Conservation (phyloP, 2,113 vertebrate genomes). For the Hippocampus barbouri region DNA sequence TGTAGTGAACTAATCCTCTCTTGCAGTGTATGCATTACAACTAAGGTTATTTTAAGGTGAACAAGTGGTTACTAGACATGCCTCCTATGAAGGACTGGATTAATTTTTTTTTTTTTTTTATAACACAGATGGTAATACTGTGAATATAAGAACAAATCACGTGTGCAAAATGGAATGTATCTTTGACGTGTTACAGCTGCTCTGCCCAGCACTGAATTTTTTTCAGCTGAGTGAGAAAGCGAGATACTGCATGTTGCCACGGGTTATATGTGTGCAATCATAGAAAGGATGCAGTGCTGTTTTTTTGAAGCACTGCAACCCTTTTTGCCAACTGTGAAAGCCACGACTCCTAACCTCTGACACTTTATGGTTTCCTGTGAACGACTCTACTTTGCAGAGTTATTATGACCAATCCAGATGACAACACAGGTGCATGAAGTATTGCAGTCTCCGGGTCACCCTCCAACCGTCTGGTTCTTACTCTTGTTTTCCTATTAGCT, state of each 20-base stretch:
- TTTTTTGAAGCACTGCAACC: neutral
- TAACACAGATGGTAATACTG: neutral
- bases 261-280: neutral
- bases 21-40: neutral
- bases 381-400: neutral
- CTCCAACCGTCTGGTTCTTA: slow-evolving; percentile 31
- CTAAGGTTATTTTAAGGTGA: neutral
- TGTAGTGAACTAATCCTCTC: no score
- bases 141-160: neutral
- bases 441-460: slow-evolving; percentile 1
- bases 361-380: slow-evolving; percentile 6
- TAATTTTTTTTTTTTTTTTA: neutral
- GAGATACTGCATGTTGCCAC: neutral
- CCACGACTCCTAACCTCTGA: neutral
- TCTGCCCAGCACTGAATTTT: neutral
- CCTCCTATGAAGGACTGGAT: neutral
- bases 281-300: neutral
- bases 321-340: neutral
- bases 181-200: neutral
- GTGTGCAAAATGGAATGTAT: neutral
- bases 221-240: neutral
- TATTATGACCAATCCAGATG: slow-evolving; percentile 4
- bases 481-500: slow-evolving; percentile 44
- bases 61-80: neutral
- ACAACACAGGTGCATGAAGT: slow-evolving; percentile 38